Base-by-base conservation (phyloP, 1,140 invertebrate species). In the Tachypleus tridentatus region DNA sequence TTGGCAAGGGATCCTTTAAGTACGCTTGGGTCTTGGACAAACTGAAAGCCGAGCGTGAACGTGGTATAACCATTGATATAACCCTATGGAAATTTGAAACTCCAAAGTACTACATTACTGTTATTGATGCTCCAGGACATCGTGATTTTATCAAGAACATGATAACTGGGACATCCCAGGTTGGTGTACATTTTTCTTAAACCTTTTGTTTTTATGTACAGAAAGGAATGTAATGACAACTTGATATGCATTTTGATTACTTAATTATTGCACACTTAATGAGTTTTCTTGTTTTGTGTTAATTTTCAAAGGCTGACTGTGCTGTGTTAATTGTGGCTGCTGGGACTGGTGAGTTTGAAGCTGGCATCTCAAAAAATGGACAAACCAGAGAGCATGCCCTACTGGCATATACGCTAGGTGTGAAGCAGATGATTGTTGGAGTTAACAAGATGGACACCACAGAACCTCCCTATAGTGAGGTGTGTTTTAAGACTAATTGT, bases 61-160 rank as follows among this genome's bases (percentile, higher is more conserved):
- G 97, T 81, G 97, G 97, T 85, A 99, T 99, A 76, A 99, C 97
- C 74, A 99, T 99, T 74, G 96, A 98, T 78, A 98, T 98, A 75
- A 94, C 96, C n/a, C 80, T 98, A 61, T 98, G 95, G 96, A 98
- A 98, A 79, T 98, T 99, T 76, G 94, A 98, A 77, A 98, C 96
- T 3, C 82, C 86, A 54, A 98, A 93, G 77, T 98, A 93, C 79
- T 97, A 96, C 77, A 90, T 98, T 49, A 99, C 96, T 71, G 97
- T 99, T 78, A 98, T 99, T 79, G 97, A 99, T 78, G 96, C 97
- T 48, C 97, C 97, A 9, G 97, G 97, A 7, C 97, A 99, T 80
- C 87, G 96, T 77, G 97, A 99, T 85, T 99, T 99, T 85, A 98
- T 99, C 82, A 99, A 99, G 82, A 99, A 99, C 86, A 99, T 99